A percentile compares a stretch with the other conserved stretches of the same genome.
Evolutionary conservation across 2,888 invertebrate species (phyloP).

Genomic region (Dione juno): DNA sequence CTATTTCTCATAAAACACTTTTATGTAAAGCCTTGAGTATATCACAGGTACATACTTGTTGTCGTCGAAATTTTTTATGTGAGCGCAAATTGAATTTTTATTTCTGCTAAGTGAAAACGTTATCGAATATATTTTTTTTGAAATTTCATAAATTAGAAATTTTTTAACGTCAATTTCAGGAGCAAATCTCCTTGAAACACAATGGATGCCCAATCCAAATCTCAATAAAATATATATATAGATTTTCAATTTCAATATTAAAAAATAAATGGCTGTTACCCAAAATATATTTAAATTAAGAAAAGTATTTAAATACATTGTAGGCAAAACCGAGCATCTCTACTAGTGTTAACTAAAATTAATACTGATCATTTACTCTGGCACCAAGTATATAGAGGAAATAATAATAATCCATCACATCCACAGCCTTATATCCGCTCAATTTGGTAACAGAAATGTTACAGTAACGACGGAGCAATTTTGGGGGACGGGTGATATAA

Average conservation of each 20-base stretch:
- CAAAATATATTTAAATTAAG: no score
- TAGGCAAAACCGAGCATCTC: not conserved
- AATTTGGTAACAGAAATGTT: slow-evolving; percentile 45
- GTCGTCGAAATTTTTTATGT: not conserved
- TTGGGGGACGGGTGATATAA: slow-evolving; percentile 39
- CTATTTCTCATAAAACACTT: slow-evolving; percentile 27
- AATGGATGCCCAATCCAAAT: no score
- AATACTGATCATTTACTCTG: slow-evolving; percentile 22
- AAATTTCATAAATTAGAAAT: no score
- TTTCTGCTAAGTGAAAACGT: not conserved
- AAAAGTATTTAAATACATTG: not conserved
- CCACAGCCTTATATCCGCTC: slow-evolving; percentile 41
- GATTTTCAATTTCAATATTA: no score
- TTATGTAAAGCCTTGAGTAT: slow-evolving; percentile 28
- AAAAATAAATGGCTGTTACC: no score
- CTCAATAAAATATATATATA: no score
- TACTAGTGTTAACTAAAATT: slow-evolving; percentile 17
- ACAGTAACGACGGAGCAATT: slow-evolving; percentile 44
- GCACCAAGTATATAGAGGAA: slow-evolving; percentile 36
- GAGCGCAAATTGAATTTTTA: not conserved
- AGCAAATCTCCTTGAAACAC: no score
- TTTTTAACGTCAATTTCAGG: no score
- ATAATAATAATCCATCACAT: slow-evolving; percentile 42
- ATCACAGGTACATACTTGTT: slow-evolving; percentile 3
- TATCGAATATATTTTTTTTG: no score